Evolutionary conservation across 2,797 vertebrate genomes (phyloP).

Genomic region (Xenops minutus): DNA sequence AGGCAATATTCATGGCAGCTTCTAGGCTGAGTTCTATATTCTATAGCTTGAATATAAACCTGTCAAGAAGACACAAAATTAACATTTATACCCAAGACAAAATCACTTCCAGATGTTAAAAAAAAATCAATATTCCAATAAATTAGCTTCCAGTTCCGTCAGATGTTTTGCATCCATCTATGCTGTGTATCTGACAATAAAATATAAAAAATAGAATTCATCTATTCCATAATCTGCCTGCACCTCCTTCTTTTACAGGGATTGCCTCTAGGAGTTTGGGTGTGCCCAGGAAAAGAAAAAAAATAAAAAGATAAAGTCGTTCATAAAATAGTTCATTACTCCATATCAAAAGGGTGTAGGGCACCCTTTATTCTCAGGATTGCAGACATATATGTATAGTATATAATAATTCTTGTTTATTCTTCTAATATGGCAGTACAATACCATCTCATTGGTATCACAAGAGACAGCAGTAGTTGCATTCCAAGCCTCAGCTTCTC

Average conservation of each 20-base stretch:
- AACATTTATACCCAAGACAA: background rate
- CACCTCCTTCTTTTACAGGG: conserved; percentile 9
- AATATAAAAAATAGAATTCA: background rate
- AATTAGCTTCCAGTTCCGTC: background rate
- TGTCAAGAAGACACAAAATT: background rate
- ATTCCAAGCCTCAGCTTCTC: background rate
- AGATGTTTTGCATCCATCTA: background rate
- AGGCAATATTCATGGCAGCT: background rate
- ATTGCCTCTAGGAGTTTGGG: conserved; percentile 18
- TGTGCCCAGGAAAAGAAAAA: background rate
- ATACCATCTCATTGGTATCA: background rate
- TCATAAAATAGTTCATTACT: background rate
- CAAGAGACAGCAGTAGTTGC: background rate
- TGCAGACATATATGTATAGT: background rate
- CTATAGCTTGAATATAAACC: background rate
- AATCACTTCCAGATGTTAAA: background rate
- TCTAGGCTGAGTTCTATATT: background rate
- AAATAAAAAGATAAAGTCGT: background rate
- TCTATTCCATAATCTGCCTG: background rate
- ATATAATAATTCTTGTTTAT: background rate
- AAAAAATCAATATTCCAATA: background rate
- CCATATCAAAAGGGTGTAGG: background rate
- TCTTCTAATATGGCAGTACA: background rate
- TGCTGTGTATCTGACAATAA: background rate
- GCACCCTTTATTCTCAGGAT: background rate